phyloP scores from a whole-genome alignment of 1,140 invertebrate genomes.

The Euglossa dilemma region DNA sequence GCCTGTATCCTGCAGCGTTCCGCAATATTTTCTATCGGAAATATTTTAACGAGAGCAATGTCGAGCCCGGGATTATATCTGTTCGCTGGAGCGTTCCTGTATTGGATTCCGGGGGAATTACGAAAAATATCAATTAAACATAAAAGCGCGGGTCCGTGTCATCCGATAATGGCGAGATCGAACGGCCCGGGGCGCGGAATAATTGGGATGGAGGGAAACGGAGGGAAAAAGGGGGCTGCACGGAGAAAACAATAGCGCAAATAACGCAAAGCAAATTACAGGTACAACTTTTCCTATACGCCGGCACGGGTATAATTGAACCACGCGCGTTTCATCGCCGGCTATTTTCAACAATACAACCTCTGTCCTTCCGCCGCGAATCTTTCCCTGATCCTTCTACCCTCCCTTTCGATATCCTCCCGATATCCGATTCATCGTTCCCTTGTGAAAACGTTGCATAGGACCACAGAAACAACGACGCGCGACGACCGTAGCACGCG shows the following conservation, averaged over 20 bases:
- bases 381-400: not conserved
- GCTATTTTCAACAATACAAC: conserved; percentile 6
- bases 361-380: not conserved
- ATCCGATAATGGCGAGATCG: conserved; percentile 77
- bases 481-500: not conserved
- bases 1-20: conserved; percentile 9
- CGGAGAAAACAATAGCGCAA: conserved; percentile 65
- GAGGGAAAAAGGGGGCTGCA: conserved; percentile 36
- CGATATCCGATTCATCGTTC: conserved; percentile 7
- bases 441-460: not conserved
- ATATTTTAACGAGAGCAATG: conserved; percentile 79
- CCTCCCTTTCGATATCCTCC: not conserved
- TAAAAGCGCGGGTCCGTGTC: conserved; percentile 72
- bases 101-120: conserved; percentile 74
- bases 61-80: conserved; percentile 77
- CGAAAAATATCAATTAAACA: conserved; percentile 78
- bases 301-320: conserved; percentile 52
- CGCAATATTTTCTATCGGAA: conserved; percentile 74
- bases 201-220: conserved; percentile 66
- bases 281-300: conserved; percentile 61
- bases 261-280: conserved; percentile 71
- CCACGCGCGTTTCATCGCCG: conserved; percentile 48
- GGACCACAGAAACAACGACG: not conserved
- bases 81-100: conserved; percentile 67
- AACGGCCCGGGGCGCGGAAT: conserved; percentile 68